Conservation (phyloP, 2,113 vertebrate species). For the Ibidorhyncha struthersii region DNA sequence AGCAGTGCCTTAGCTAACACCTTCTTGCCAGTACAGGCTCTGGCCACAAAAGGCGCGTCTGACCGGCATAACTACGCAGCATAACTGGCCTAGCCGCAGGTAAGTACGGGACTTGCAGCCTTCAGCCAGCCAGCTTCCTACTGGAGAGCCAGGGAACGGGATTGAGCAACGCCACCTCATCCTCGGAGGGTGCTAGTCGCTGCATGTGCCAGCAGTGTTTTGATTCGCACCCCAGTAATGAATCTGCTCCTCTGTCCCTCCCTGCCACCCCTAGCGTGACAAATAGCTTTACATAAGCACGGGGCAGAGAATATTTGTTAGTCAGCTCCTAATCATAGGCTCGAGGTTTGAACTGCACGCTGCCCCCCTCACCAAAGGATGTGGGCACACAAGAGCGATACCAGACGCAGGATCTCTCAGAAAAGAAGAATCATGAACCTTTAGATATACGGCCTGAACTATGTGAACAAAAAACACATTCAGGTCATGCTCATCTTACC, state of each 20-base stretch:
- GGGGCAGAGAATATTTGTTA: not conserved
- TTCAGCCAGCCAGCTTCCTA: not conserved
- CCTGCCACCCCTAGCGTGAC: not conserved
- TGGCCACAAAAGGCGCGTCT: not conserved
- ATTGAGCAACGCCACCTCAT: not conserved
- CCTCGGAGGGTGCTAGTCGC: not conserved
- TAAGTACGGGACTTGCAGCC: not conserved
- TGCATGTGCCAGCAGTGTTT: not conserved
- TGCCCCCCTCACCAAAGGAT: not conserved
- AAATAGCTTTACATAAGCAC: not conserved
- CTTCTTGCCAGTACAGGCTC: not conserved
- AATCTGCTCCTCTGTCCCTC: not conserved
- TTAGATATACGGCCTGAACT: not conserved
- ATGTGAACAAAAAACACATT: not conserved
- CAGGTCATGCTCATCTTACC: too few relatives aligned
- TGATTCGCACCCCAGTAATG: not conserved
- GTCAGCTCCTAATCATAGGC: not conserved
- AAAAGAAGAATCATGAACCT: not conserved
- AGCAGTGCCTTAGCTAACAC: not conserved
- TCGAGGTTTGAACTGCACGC: rapidly evolving
- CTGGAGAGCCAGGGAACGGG: rapidly evolving
- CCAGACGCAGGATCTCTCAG: not conserved
- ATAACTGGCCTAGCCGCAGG: not conserved
- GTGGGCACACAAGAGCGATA: not conserved
- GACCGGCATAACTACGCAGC: not conserved